These are phyloP conservation scores for Kradibia gibbosae DNA, from an alignment of 1,140 invertebrate genomes.

Conservation along the genomic window DNA sequence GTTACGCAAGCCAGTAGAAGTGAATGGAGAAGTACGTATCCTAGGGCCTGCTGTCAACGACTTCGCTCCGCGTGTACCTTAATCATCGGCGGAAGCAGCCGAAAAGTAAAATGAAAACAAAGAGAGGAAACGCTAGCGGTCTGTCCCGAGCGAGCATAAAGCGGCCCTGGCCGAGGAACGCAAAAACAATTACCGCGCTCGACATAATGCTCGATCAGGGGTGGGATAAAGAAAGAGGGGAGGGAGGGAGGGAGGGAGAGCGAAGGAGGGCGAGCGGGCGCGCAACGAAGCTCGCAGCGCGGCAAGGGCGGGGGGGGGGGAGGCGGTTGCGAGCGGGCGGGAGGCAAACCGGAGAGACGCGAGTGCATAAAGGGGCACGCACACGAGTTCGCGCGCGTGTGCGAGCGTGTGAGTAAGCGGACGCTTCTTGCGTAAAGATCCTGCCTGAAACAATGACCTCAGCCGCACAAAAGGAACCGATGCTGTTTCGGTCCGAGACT, in stretches of 20 bases:
- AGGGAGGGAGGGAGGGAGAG: not conserved
- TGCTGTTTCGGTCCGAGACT: conserved; percentile 18
- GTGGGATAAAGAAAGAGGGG: not conserved
- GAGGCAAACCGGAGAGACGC: not conserved
- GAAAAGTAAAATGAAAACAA: not conserved
- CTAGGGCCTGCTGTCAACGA: not conserved
- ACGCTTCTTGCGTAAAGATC: conserved; percentile 28
- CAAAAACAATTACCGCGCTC: not conserved
- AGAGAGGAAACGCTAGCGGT: not conserved
- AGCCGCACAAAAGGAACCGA: conserved; percentile 33
- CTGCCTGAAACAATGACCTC: conserved; percentile 36
- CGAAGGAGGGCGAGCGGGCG: not conserved
- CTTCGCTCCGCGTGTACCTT: not conserved
- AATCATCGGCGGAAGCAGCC: not conserved
- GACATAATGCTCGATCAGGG: not conserved
- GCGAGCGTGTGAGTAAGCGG: not conserved
- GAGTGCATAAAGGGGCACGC: not conserved
- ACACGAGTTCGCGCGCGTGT: not conserved
- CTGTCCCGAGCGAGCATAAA: not conserved
- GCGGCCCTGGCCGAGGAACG: not conserved
- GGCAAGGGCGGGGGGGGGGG: not conserved
- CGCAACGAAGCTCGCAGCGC: no score
- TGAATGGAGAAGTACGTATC: not conserved
- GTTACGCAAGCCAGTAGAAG: not conserved
- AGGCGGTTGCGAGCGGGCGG: not conserved